Base-by-base conservation (phyloP, 2,113 vertebrate species). In the Podarcis cretensis region DNA sequence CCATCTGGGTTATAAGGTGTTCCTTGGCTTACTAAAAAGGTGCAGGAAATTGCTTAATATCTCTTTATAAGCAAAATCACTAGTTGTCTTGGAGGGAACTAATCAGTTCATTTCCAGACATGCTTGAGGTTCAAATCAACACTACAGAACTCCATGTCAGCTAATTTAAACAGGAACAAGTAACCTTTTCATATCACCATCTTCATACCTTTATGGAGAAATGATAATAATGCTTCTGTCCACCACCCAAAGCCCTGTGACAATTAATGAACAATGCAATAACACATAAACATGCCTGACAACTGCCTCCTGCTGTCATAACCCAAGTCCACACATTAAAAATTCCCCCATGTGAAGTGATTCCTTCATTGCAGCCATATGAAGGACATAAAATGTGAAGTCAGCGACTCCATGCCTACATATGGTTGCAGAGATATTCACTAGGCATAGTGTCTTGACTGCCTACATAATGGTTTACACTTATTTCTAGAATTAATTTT, bases 11-110 rank as follows among this genome's bases (percentile, higher is more conserved):
- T 99, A 96, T 99, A 99, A 94, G 99, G 98, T 90, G 98, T 98
- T 96, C 99, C 99, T 98, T 99, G 99, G 98, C 98, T 99, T 98
- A 99, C 99, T 99, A 98, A 92, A 97, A 97, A 96, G 97, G 95
- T 75, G 90, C 79, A 97, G 91, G 97, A 96, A 43, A 92, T 84
- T 77, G 57, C 9, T 93, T 91, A 97, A 80, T 89, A 81, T 88
- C 84, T 83, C 63, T 90, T 89, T 32, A 25, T 8, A 8, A 78
- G 68, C 92, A 40, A 63, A 37, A 90, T 1, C 25, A 84, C 71
- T 73, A 25, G 81, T 79, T 37, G 48, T 23, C 65, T 77, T 40
- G 0, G 18, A 75, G 21, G 89, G 76, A 43, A 76, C 35, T 12
- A 32, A 84, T 68, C 59, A 77, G 63, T 77, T 84, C 81, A 85